Percentiles rank a stretch among this genome's conserved stretches.
Conservation (phyloP, 1,140 invertebrate species). For the Drosophila novamexicana region DNA sequence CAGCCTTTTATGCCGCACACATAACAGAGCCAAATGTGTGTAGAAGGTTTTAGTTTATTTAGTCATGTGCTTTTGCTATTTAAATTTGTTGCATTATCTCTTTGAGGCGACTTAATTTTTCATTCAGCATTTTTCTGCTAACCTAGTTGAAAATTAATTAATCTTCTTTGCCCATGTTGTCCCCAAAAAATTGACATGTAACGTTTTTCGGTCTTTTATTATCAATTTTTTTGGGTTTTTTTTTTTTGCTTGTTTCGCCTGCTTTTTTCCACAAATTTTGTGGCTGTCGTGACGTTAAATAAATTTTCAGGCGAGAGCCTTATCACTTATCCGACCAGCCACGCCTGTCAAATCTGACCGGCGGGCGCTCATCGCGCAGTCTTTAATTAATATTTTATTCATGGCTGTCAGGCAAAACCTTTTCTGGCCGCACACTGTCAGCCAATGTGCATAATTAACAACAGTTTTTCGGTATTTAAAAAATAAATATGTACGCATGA, state of each 20-base stretch:
- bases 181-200: constrained; percentile 56
- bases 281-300: constrained; percentile 60
- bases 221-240: constrained; percentile 20
- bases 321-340: constrained; percentile 42
- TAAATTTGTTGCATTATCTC: neutral
- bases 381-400: constrained; percentile 83
- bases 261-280: constrained; percentile 35
- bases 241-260: neutral
- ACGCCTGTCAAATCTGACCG: constrained; percentile 54
- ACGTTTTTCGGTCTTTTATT: constrained; percentile 44
- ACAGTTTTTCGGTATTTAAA: constrained; percentile 65
- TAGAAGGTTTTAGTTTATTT: neutral
- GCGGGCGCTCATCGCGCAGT: constrained; percentile 39
- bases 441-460: constrained; percentile 68
- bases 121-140: too few species aligned
- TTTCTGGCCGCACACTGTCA: constrained; percentile 47
- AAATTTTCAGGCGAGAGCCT: constrained; percentile 66
- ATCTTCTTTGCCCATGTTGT: constrained; percentile 43
- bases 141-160: constrained; percentile 65
- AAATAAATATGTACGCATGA: constrained; percentile 29
- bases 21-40: neutral
- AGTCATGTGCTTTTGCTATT: neutral
- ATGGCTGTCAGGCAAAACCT: constrained; percentile 39
- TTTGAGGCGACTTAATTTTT: neutral
- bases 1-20: constrained; percentile 5